phyloP scores from a whole-genome alignment of 2,888 invertebrate genomes.

The Ennomos quercinarius region DNA sequence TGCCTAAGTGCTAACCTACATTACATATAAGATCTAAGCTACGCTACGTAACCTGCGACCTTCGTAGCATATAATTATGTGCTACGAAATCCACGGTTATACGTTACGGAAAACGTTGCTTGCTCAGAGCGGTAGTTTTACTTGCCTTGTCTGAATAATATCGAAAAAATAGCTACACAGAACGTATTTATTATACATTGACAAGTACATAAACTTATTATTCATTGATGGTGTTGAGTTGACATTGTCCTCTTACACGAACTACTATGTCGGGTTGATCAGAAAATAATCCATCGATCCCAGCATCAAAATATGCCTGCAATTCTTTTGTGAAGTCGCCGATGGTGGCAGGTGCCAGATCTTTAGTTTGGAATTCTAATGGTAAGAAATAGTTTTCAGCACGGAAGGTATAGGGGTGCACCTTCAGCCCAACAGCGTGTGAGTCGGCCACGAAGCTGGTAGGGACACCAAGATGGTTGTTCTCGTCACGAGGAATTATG shows the following conservation, averaged over 20 bases:
- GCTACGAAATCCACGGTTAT: too few species aligned
- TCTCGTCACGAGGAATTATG: constrained; percentile 67
- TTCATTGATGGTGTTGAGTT: constrained; percentile 3
- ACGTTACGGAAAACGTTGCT: too few species aligned
- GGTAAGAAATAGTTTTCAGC: constrained; percentile 73
- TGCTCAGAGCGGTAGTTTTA: too few species aligned
- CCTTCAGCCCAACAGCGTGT: constrained; percentile 67
- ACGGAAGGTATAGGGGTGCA: constrained; percentile 77
- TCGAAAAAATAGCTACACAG: too few species aligned
- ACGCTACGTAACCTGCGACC: too few species aligned
- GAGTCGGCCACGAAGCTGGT: constrained; percentile 71
- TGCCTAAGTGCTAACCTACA: too few species aligned
- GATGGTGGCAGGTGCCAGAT: constrained; percentile 46
- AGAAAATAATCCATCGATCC: constrained; percentile 74
- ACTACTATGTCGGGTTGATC: constrained; percentile 74
- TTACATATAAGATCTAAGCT: too few species aligned
- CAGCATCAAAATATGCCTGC: constrained; percentile 64
- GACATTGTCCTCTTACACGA: constrained; percentile 46
- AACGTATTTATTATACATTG: too few species aligned
- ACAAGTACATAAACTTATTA: too few species aligned
- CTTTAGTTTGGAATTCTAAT: constrained; percentile 58
- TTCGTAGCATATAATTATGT: too few species aligned
- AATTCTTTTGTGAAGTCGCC: constrained; percentile 68
- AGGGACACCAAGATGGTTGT: constrained; percentile 56
- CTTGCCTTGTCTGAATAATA: too few species aligned